A percentile compares a stretch with the other conserved stretches of the same genome.
Evolutionary conservation across 2,797 vertebrate species (phyloP).

Genomic region (Cygnus olor): DNA sequence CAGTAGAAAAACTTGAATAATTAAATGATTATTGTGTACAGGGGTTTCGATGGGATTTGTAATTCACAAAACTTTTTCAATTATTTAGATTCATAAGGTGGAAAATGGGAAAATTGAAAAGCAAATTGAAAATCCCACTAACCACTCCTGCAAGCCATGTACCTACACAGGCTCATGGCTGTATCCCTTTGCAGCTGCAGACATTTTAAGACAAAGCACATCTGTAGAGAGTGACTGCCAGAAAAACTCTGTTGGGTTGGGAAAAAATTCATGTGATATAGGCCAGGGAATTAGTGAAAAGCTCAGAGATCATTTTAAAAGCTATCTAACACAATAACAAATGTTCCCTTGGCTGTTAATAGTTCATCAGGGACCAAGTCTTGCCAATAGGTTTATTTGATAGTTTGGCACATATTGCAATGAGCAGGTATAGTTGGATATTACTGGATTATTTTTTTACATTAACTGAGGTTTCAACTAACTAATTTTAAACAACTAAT

Average conservation of each 20-base stretch:
- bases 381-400: not conserved
- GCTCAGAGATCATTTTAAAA: not conserved
- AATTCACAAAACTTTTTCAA: slow-evolving; percentile 55
- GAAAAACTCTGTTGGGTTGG: not conserved
- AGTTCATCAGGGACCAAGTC: not conserved
- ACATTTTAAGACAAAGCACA: not conserved
- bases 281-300: slow-evolving; percentile 35
- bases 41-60: not conserved
- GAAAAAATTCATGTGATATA: not conserved
- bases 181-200: not conserved
- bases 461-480: not conserved
- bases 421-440: not conserved
- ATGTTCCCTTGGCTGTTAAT: not conserved
- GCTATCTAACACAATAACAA: not conserved
- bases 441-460: not conserved
- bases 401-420: not conserved
- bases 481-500: too few relatives aligned
- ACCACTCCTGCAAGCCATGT: not conserved
- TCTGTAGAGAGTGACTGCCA: not conserved
- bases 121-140: slow-evolving; percentile 63
- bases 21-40: slow-evolving; percentile 59
- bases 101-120: slow-evolving; percentile 53
- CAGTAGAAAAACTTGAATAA: slow-evolving; percentile 50
- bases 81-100: slow-evolving; percentile 47
- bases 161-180: not conserved